Base-by-base conservation (phyloP, 1,140 invertebrate genomes). In the Sycobia sp. region DNA sequence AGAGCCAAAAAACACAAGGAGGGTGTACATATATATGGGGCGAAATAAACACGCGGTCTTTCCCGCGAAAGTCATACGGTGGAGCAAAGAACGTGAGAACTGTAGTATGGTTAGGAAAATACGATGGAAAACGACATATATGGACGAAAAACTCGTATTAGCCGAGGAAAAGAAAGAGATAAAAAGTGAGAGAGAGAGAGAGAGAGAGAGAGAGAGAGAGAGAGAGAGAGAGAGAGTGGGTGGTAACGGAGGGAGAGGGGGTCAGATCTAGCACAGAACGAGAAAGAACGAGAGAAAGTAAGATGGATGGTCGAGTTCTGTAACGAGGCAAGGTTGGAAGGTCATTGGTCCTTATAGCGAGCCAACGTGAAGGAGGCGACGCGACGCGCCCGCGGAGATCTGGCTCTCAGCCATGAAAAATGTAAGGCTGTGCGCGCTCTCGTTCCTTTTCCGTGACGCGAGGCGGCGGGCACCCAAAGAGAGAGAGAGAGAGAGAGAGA, bases 311-410 rank as follows among this genome's bases (percentile, higher is more conserved):
- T 29, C 50, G 55, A 50, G 60, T 67, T 71, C 61, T 66, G 66
- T 69, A 74, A 73, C 66, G 57, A 67, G 62, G 71, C 69, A 69
- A 73, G 70, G 68, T 70, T 69, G 71, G 63, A 66, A 69, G 71
- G 70, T 73, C 69, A 73, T 72, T 50, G 67, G 62, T 67, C 43
- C 55, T 56, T 50, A 64, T 36, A 4, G 36, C 36, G 36, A 54
- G 36, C 29, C 5, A 32, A 11, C 4, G 29, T 7, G 16, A n/a
- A 54, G 36, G 23, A 50, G 27, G n/a, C 38, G 38, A 54, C 38
- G n/a, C 9, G 16, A 25, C 22, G 44, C 46, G 34, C 39, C 22
- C 41, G 50, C n/a, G n/a, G n/a, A n/a, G n/a, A n/a, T n/a, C n/a
- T n/a, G n/a, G n/a, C n/a, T n/a, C n/a, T n/a, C n/a, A 50, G 50